phyloP scores from a whole-genome alignment of 2,888 invertebrate genomes.

The Stomorhina lunata region DNA sequence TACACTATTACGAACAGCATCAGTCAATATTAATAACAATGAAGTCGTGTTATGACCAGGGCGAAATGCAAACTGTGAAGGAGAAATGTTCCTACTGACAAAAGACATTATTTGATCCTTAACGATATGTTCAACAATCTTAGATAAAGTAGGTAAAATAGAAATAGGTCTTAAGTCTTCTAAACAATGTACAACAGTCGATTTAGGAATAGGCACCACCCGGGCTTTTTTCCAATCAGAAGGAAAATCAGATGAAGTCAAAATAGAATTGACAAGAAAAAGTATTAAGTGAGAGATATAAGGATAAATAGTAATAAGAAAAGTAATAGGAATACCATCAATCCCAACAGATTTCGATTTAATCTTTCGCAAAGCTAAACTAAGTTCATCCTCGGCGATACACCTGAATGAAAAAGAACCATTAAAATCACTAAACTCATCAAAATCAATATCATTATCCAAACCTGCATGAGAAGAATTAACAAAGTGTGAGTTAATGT shows the following conservation, averaged over 20 bases:
- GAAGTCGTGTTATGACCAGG: background rate
- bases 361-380: background rate
- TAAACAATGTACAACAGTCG: background rate
- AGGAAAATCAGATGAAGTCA: background rate
- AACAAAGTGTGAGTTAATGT: background rate
- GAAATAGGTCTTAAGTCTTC: slow-evolving; percentile 11
- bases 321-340: slow-evolving; percentile 1
- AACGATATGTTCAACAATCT: slow-evolving; percentile 8
- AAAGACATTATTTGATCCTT: background rate
- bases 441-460: background rate
- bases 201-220: slow-evolving; percentile 14
- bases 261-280: background rate
- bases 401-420: background rate
- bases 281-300: background rate
- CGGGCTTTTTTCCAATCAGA: background rate
- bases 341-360: slow-evolving; percentile 1
- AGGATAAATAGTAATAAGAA: background rate
- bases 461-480: background rate
- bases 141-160: background rate
- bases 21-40: background rate
- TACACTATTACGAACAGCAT: background rate
- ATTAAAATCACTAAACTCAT: background rate
- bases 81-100: background rate
- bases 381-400: background rate
- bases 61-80: background rate